A percentile compares a stretch with the other conserved stretches of the same genome.
Evolutionary conservation across 2,113 vertebrate genomes (phyloP).

Genomic region (Tinamus guttatus): DNA sequence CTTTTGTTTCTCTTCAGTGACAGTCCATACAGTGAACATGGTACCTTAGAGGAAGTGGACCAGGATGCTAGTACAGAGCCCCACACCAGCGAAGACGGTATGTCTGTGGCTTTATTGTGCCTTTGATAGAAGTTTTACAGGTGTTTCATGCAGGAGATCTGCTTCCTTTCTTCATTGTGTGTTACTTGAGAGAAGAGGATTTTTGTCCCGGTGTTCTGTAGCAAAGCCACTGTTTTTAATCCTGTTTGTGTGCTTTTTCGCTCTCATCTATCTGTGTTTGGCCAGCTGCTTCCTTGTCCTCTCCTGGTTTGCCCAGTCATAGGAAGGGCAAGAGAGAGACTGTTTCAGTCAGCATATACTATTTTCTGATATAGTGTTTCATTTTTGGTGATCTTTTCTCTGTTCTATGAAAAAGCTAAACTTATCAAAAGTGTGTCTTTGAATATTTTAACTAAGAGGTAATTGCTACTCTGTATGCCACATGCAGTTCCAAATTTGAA

Average conservation of each 20-base stretch:
- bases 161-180: background rate
- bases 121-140: background rate
- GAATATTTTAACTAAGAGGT: background rate
- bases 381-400: background rate
- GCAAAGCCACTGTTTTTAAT: background rate
- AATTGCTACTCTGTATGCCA: background rate
- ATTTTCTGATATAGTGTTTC: constrained; percentile 20
- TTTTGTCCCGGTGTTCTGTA: background rate
- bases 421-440: background rate
- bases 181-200: constrained; percentile 7
- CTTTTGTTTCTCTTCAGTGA: constrained; percentile 80
- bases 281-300: constrained; percentile 63
- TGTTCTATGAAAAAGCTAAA: background rate
- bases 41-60: constrained; percentile 93
- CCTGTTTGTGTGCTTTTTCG: constrained; percentile 42
- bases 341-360: constrained; percentile 45
- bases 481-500: background rate
- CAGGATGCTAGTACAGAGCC: constrained; percentile 91
- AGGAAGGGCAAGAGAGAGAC: constrained; percentile 58
- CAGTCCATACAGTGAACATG: constrained; percentile 95
- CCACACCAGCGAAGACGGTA: constrained; percentile 97
- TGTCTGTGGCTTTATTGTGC: background rate
- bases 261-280: constrained; percentile 39
- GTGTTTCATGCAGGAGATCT: background rate
- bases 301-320: constrained; percentile 29